phyloP scores from a whole-genome alignment of 2,113 vertebrate species.

The Dinomys branickii region DNA sequence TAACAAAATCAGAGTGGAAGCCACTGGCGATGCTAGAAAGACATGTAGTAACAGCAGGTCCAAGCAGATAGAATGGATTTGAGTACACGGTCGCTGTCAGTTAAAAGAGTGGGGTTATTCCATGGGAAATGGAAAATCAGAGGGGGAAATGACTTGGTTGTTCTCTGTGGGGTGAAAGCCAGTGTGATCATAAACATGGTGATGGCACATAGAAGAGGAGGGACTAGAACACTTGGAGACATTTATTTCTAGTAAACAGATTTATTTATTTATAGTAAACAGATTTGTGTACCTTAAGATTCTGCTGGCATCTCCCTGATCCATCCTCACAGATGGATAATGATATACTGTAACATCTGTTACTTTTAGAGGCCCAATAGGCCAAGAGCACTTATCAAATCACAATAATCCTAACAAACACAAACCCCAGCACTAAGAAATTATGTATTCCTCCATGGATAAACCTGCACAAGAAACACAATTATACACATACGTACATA shows the following conservation, averaged over 20 bases:
- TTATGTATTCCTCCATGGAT: not conserved
- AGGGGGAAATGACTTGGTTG: not conserved
- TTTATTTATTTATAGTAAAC: too few relatives aligned
- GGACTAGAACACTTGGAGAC: not conserved
- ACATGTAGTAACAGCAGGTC: not conserved
- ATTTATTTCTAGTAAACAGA: conserved; percentile 1
- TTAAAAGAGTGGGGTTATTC: not conserved
- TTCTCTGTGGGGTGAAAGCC: not conserved
- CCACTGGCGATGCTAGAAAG: not conserved
- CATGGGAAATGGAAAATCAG: not conserved
- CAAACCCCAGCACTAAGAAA: not conserved
- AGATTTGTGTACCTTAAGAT: not conserved
- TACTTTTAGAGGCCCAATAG: not conserved
- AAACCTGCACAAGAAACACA: not conserved
- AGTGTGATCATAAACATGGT: not conserved
- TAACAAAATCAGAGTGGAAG: not conserved
- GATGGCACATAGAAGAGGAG: not conserved
- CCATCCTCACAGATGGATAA: too few relatives aligned
- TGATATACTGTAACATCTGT: not conserved
- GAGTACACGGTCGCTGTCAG: not conserved
- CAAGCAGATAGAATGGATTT: not conserved
- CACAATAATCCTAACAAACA: not conserved
- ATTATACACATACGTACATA: not conserved
- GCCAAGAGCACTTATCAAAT: not conserved
- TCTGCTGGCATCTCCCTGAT: not conserved